These are phyloP conservation scores for Oceanodroma leucorhoa DNA, from an alignment of 2,797 vertebrate genomes.

Conservation along the genomic window DNA sequence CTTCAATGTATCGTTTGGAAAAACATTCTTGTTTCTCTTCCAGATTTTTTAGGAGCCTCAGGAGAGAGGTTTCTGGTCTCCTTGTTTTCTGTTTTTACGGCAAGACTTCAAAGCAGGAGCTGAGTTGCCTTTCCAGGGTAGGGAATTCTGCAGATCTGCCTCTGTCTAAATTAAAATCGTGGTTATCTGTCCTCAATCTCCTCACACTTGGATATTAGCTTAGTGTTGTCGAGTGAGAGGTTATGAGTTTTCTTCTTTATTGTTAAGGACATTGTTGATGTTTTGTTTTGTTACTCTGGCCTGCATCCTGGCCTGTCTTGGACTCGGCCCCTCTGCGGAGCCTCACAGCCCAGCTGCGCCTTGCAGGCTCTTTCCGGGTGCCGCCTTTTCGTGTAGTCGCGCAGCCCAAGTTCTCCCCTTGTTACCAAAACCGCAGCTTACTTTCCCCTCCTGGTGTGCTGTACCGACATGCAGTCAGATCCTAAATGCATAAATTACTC, in stretches of 20 bases:
- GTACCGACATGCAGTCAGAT: not conserved
- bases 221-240: not conserved
- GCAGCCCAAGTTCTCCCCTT: not conserved
- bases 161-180: not conserved
- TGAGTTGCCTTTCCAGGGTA: not conserved
- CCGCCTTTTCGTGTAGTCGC: not conserved
- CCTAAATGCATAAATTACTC: not conserved
- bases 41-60: not conserved
- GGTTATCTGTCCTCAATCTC: not conserved
- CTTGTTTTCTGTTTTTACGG: conserved; percentile 3
- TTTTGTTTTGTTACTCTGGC: not conserved
- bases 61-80: not conserved
- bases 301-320: not conserved
- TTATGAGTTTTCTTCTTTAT: not conserved
- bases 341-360: not conserved
- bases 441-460: not conserved
- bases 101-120: conserved; percentile 14
- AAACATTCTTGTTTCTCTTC: not conserved
- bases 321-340: not conserved
- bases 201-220: conserved; percentile 29
- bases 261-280: not conserved
- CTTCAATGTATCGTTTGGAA: not conserved
- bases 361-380: not conserved
- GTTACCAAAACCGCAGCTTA: not conserved
- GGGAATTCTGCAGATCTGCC: not conserved